Conservation (phyloP, 2,113 vertebrate species). For the Oreocharis arfaki region DNA sequence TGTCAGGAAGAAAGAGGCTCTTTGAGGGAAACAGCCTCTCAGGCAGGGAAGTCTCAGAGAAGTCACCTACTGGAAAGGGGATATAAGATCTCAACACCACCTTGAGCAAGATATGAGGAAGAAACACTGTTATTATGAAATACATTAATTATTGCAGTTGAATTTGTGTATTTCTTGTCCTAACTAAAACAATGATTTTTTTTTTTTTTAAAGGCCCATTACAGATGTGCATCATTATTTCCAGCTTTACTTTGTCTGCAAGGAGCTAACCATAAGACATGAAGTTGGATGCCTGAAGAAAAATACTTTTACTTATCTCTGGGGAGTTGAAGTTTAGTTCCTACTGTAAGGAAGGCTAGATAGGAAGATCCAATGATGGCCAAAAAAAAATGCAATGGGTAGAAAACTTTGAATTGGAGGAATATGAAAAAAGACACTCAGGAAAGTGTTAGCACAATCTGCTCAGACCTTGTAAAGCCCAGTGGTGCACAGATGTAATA, state of each 20-base stretch:
- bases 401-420: neutral
- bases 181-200: neutral
- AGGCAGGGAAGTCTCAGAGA: neutral
- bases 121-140: neutral
- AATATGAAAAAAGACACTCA: neutral
- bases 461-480: neutral
- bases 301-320: neutral
- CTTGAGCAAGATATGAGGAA: neutral
- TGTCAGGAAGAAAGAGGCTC: neutral
- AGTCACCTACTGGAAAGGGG: neutral
- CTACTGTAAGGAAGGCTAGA: neutral
- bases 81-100: neutral
- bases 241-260: neutral
- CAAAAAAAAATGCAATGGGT: neutral
- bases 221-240: neutral
- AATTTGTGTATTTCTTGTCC: neutral
- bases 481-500: neutral
- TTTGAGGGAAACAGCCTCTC: neutral
- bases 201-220: neutral
- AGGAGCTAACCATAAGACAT: neutral
- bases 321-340: neutral
- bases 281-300: neutral
- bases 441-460: neutral
- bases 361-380: neutral
- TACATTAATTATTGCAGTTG: neutral